Evolutionary conservation across 2,113 vertebrate species (phyloP).

Genomic region (Microcebus lehilahytsara): DNA sequence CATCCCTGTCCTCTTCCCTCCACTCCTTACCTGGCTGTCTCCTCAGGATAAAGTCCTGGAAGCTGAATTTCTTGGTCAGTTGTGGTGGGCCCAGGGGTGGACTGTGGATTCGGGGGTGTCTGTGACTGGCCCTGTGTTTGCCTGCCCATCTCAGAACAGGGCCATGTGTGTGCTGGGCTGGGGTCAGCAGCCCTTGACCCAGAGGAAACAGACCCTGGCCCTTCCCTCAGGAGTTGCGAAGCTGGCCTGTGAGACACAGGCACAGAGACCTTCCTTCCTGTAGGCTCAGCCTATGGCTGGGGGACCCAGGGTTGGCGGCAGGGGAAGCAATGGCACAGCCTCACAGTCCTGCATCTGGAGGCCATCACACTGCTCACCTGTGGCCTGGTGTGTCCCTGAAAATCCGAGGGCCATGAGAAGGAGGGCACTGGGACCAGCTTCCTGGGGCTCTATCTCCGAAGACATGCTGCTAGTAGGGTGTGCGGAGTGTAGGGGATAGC

Average conservation of each 20-base stretch:
- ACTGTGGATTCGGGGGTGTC: neutral
- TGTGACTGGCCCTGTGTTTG: neutral
- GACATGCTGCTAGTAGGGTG: accelerated
- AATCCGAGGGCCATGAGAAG: neutral
- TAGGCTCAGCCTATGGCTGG: neutral
- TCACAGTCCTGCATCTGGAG: neutral
- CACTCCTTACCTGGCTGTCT: neutral
- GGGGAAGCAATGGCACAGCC: no score
- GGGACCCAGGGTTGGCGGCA: no score
- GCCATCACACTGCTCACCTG: neutral
- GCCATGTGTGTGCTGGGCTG: neutral
- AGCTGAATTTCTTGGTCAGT: neutral
- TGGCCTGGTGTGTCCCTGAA: no score
- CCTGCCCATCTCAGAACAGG: neutral
- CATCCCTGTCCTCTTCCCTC: neutral
- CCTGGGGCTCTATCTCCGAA: neutral
- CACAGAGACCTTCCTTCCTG: neutral
- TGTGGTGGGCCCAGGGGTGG: no score
- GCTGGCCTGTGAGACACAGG: neutral
- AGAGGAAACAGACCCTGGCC: neutral
- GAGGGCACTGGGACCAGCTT: neutral
- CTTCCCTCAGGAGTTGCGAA: neutral
- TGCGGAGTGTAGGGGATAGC: accelerated
- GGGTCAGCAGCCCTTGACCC: no score
- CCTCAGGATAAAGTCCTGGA: neutral